Base-by-base conservation (phyloP, 2,797 vertebrate species). In the Melanotaenia trifasciata region DNA sequence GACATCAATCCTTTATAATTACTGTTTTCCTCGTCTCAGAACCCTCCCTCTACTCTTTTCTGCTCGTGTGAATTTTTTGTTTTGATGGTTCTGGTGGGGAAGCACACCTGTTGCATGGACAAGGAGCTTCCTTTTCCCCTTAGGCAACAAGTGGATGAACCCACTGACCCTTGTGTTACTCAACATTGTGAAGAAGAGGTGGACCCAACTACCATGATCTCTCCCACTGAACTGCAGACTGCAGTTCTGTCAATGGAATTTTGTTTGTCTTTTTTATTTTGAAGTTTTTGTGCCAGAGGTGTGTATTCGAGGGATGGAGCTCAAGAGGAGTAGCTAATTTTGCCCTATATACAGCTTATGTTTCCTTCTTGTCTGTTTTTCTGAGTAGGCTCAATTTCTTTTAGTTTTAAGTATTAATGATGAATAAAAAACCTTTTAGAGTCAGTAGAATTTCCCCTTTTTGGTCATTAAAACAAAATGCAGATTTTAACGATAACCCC, bases 61-160 rank as follows among this genome's bases (percentile, higher is more conserved):
- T 67, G 58, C 36, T 58, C 12, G 0, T 81, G 84, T 83, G 64
- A 84, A 70, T 73, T 66, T 83, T 24, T 81, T 84, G 82, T 87
- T 87, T 85, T 84, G 72, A 85, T 77, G 84, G 33, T 61, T 74
- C 24, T 70, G 63, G 78, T 2, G 12, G 26, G 14, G 51, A 16
- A 5, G 72, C 86, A 90, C 92, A 94, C 89, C 93, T 92, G 92
- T 84, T 91, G 7, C 43, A 72, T 28, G 57, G 65, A 70, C 57
- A 51, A 66, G 30, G 67, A 47, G 66, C 24, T 51, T 70, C 53
- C 61, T 58, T 75, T 75, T 2, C 53, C 78, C 87, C 80, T 74
- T 72, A 70, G 90, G 87, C 87, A 85, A 86, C 93, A 94, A 89
- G 91, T 94, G 91, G 78, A 84, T 78, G 80, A 93, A 94, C 92